Conservation (phyloP, 2,113 vertebrate genomes). For the Leucoraja erinaceus region DNA sequence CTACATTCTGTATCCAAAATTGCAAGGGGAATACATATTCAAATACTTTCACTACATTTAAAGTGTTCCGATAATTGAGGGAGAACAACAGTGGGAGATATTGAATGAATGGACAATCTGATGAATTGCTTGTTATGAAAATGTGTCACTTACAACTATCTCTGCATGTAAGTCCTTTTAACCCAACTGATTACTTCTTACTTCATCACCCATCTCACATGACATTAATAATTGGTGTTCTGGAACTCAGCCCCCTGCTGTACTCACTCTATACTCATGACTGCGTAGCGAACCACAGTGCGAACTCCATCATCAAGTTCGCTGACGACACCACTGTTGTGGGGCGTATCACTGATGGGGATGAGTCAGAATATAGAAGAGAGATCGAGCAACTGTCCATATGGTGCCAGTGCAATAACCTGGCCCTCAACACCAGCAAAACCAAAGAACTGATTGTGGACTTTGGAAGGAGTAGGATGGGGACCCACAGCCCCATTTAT, state of each 20-base stretch:
- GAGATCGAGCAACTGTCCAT: too few species aligned
- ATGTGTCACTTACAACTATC: neutral
- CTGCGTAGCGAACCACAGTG: too few species aligned
- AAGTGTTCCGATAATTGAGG: neutral
- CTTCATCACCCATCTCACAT: neutral
- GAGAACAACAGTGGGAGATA: neutral
- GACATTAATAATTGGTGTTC: neutral
- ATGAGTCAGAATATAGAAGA: too few species aligned
- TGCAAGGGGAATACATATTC: neutral
- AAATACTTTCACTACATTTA: neutral
- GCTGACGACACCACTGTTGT: too few species aligned
- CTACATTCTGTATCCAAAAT: neutral
- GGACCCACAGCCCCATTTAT: too few species aligned
- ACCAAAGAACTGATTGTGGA: too few species aligned
- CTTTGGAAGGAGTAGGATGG: too few species aligned
- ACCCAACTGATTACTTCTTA: neutral
- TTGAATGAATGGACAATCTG: neutral
- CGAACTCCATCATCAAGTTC: too few species aligned
- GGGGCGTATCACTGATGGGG: too few species aligned
- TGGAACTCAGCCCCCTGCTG: neutral
- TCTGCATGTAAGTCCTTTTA: neutral
- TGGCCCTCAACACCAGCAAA: too few species aligned
- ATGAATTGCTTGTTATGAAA: neutral
- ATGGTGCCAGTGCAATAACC: too few species aligned
- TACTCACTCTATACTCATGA: too few species aligned